These are phyloP conservation scores for Hyppa rectilinea DNA, from an alignment of 2,888 invertebrate genomes.

Conservation along the genomic window DNA sequence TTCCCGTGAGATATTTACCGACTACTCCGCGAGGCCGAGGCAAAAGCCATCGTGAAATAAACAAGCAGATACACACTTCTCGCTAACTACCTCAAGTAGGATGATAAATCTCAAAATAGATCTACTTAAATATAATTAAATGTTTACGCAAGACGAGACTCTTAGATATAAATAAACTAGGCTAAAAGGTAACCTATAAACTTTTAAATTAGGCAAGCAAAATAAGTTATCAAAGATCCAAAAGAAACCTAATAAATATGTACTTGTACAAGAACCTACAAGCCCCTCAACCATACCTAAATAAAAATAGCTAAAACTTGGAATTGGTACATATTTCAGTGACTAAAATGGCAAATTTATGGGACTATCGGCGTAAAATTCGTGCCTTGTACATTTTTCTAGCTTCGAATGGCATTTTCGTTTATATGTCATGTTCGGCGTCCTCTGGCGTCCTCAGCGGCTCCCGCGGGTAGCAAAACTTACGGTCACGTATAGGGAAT, in stretches of 20 bases:
- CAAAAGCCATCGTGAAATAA: too few species aligned
- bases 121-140: background rate
- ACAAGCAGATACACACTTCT: background rate
- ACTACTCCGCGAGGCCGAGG: too few species aligned
- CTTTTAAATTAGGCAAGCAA: constrained; percentile 9
- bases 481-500: constrained; percentile 81
- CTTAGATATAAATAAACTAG: background rate
- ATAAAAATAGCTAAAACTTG: constrained; percentile 48
- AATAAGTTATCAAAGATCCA: constrained; percentile 17
- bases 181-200: background rate
- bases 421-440: constrained; percentile 77
- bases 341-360: constrained; percentile 65
- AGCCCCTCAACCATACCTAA: constrained; percentile 13
- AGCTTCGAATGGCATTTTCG: constrained; percentile 74
- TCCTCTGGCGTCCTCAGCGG: constrained; percentile 66
- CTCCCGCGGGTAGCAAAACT: constrained; percentile 78
- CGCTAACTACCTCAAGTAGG: background rate
- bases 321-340: constrained; percentile 53
- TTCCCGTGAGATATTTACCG: too few species aligned
- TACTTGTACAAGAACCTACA: constrained; percentile 12
- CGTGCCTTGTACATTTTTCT: constrained; percentile 72
- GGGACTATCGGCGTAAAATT: constrained; percentile 69
- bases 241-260: constrained; percentile 25
- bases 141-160: background rate
- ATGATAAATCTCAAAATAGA: background rate